A percentile compares a stretch with the other conserved stretches of the same genome.
Evolutionary conservation across 2,113 vertebrate species (phyloP).

Genomic region (Cavia porcellus): DNA sequence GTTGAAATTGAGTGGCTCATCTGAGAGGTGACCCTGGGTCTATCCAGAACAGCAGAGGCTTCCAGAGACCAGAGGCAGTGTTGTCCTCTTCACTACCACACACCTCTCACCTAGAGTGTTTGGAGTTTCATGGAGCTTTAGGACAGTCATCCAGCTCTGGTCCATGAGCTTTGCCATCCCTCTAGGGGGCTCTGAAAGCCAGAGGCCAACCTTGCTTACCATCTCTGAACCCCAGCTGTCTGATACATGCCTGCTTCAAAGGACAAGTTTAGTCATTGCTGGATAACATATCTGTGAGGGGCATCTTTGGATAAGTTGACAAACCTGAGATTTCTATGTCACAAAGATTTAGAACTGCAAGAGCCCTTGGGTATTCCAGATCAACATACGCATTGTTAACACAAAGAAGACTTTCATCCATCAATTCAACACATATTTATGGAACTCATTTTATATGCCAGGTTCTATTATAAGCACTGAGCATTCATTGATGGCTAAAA

Average conservation of each 20-base stretch:
- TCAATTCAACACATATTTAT: background rate
- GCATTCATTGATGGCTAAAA: background rate
- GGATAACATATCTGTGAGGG: conserved; percentile 9
- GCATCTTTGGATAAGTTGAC: background rate
- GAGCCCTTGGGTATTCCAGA: background rate
- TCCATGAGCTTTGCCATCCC: background rate
- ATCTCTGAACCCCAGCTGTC: background rate
- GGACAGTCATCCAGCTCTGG: no score
- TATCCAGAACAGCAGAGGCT: background rate
- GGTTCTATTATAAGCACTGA: background rate
- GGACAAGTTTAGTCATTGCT: background rate
- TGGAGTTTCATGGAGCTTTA: background rate
- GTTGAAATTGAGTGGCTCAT: background rate
- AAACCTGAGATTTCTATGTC: background rate
- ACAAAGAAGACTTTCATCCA: background rate
- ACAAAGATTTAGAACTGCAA: background rate
- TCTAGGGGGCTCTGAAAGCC: background rate
- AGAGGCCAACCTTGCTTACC: background rate
- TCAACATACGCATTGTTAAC: background rate
- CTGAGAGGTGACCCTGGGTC: background rate
- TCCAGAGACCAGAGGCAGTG: background rate
- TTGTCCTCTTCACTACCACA: background rate
- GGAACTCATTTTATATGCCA: conserved; percentile 8
- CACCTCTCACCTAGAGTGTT: no score
- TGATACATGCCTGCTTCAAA: background rate